A percentile compares a stretch with the other conserved stretches of the same genome.
phyloP scores from a whole-genome alignment of 2,888 invertebrate genomes.

The Sphaeridia pumilis region DNA sequence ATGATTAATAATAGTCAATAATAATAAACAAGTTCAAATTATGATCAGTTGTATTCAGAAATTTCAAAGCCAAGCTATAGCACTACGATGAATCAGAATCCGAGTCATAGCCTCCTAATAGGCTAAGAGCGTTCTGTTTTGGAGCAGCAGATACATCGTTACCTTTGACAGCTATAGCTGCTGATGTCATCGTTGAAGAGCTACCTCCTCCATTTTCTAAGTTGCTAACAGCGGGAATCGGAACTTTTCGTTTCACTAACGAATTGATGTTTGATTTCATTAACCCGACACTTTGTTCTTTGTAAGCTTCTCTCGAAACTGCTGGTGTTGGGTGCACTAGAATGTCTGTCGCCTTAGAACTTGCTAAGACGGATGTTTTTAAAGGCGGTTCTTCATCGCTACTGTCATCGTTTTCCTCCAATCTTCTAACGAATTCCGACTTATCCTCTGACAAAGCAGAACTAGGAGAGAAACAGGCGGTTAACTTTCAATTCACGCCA shows the following conservation, averaged over 20 bases:
- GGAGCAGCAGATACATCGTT: neutral
- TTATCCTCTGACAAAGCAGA: conserved; percentile 24
- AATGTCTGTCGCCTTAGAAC: conserved; percentile 21
- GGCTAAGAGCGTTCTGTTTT: conserved; percentile 9
- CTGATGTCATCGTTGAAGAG: no score
- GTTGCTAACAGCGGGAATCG: neutral
- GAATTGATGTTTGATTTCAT: conserved; percentile 22
- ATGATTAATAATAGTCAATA: no score
- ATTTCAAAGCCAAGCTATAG: no score
- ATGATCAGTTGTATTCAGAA: no score
- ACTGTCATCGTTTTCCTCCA: conserved; percentile 22
- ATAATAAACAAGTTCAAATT: no score
- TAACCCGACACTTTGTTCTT: conserved; percentile 28
- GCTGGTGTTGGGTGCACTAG: no score
- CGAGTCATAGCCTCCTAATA: conserved; percentile 26
- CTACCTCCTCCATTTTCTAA: neutral
- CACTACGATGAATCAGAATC: conserved; percentile 18
- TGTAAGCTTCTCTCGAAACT: neutral
- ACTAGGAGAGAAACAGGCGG: no score
- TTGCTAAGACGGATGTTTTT: conserved; percentile 12
- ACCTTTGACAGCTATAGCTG: no score
- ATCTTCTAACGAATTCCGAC: conserved; percentile 20
- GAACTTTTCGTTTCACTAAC: conserved; percentile 20
- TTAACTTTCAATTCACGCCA: no score
- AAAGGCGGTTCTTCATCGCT: conserved; percentile 15